These are phyloP conservation scores for Drosophila rellima DNA, from an alignment of 2,888 invertebrate genomes.

Conservation along the genomic window DNA sequence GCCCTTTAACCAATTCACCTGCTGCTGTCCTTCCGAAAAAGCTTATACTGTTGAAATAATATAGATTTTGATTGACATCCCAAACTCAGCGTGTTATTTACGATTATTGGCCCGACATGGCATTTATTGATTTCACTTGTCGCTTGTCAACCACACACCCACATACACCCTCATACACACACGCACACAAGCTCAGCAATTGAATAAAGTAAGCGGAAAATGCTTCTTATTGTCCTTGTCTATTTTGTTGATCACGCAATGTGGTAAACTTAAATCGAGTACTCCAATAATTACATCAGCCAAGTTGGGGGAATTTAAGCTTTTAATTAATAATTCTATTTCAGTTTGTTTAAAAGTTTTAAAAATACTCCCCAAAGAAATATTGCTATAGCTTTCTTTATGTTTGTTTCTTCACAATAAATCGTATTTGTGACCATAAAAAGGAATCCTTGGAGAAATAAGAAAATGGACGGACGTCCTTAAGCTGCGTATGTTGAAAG, in stretches of 20 bases:
- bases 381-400: not conserved
- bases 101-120: slow-evolving; percentile 61
- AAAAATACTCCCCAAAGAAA: not conserved
- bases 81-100: slow-evolving; percentile 69
- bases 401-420: not conserved
- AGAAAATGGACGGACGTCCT: not conserved
- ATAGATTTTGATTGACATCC: slow-evolving; percentile 65
- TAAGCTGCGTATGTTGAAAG: not conserved
- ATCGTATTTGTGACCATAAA: slow-evolving; percentile 1
- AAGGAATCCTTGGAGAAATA: slow-evolving; percentile 3
- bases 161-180: slow-evolving; percentile 7
- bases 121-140: slow-evolving; percentile 64
- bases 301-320: slow-evolving; percentile 7
- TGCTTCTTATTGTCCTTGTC: slow-evolving; percentile 31
- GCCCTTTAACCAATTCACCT: slow-evolving; percentile 17
- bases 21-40: not conserved
- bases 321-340: slow-evolving; percentile 18
- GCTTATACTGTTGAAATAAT: slow-evolving; percentile 65
- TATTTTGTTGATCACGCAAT: slow-evolving; percentile 39
- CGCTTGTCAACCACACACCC: slow-evolving; percentile 26
- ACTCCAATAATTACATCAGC: slow-evolving; percentile 23
- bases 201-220: slow-evolving; percentile 15
- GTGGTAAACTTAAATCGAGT: not conserved
- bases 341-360: slow-evolving; percentile 1
- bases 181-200: slow-evolving; percentile 4